Evolutionary conservation across 2,888 invertebrate species (phyloP), one percentile per base, ranked within the genome.

Genomic region (Drosophila greeni): DNA sequence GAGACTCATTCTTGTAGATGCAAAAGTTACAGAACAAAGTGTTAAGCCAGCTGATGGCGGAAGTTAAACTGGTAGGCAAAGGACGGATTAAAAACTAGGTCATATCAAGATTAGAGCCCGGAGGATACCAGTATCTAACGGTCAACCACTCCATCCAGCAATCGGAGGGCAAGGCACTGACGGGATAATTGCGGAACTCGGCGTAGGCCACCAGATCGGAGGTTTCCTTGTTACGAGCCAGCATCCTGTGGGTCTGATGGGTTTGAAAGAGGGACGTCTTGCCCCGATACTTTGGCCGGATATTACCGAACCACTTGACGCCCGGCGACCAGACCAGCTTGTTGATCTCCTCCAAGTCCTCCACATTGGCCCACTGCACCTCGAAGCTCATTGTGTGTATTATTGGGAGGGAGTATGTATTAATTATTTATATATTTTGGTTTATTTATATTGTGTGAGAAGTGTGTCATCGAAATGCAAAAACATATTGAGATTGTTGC

Each of bases 131-230:
- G 68, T 79, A 88, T 71, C 80, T 79, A 7, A 59, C 39, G 1
- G 64, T 23, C 12, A 88, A 29, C 85, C 87, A 88, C 1, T 82
- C 57, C 34, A 74, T 11, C 87, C 87, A 87, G 9, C 69, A 66
- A 33, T 75, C 80, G 4, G 51, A 60, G n/a, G 76, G 70, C 39
- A 87, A 5, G 0, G 84, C 79, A 0, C 59, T 51, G 4, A 88
- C 58, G 0, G 87, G 87, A 58, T 67, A 75, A 18, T 77, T 81
- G 1, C 73, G 72, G 12, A 88, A 70, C 42, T 87, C 86, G 0
- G 84, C 88, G 70, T 86, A 88, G 18, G 79, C 86, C 1, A 81
- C 48, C 6, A 61, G 1, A 0, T 8, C 6, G 1, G 2, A 4
- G 1, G 23, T 2, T 0, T 37, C 20, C 5, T 18, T 23, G 6